Evolutionary conservation across 1,140 invertebrate genomes (phyloP).

Genomic region (Diplogasteroides magnus): DNA sequence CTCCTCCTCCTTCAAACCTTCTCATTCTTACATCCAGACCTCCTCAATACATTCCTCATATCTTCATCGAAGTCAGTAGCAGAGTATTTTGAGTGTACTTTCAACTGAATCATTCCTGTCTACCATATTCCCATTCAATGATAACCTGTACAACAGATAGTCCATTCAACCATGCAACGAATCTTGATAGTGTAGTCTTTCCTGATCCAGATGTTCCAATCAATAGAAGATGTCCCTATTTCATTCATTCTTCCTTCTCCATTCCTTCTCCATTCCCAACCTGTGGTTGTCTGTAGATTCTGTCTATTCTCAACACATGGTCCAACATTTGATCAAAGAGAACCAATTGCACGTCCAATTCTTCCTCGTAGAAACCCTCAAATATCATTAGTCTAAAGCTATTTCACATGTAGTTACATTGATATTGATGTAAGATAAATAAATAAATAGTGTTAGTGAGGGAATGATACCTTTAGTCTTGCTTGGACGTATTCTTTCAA

Average conservation of each 20-base stretch:
- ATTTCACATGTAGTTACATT: too few relatives aligned
- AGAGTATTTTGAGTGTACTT: slow-evolving; percentile 98
- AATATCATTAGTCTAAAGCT: too few relatives aligned
- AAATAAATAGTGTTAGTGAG: neutral
- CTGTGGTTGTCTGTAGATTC: slow-evolving; percentile 90
- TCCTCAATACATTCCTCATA: slow-evolving; percentile 79
- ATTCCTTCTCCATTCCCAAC: neutral
- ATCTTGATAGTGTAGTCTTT: slow-evolving; percentile 94
- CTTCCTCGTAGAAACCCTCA: slow-evolving; percentile 95
- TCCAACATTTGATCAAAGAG: slow-evolving; percentile 97
- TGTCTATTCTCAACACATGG: slow-evolving; percentile 93
- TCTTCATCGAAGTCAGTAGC: slow-evolving; percentile 98
- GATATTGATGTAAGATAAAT: neutral
- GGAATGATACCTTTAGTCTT: slow-evolving; percentile 68
- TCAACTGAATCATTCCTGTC: slow-evolving; percentile 37
- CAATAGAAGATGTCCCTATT: slow-evolving; percentile 81
- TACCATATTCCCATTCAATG: slow-evolving; percentile 60
- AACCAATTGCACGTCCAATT: slow-evolving; percentile 93
- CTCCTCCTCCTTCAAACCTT: slow-evolving; percentile 60
- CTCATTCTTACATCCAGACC: slow-evolving; percentile 93
- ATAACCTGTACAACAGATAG: slow-evolving; percentile 89
- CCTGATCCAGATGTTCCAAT: slow-evolving; percentile 96
- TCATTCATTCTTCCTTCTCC: neutral
- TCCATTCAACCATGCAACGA: slow-evolving; percentile 99
- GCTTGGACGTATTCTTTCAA: slow-evolving; percentile 92